Percentiles rank a stretch among this genome's conserved stretches.
Evolutionary conservation across 2,113 vertebrate genomes (phyloP).

Genomic region (Illadopsis cleaveri): DNA sequence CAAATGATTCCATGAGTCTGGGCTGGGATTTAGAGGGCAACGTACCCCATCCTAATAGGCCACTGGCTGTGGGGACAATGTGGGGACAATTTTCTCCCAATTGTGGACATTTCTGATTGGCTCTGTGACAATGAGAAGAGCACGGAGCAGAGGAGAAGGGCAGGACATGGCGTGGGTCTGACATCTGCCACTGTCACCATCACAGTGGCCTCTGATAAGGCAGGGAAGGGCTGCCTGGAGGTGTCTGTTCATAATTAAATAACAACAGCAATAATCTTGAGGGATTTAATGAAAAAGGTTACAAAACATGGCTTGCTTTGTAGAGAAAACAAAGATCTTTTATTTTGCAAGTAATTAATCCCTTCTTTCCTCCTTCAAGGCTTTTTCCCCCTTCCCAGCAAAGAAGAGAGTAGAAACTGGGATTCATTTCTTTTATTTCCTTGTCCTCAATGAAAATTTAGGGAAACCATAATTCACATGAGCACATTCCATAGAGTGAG

Average conservation of each 20-base stretch:
- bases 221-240: not conserved
- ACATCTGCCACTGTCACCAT: not conserved
- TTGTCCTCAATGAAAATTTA: not conserved
- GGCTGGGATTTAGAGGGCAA: not conserved
- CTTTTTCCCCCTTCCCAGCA: not conserved
- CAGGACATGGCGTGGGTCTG: not conserved
- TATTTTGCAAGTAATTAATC: not conserved
- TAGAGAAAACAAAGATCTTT: slow-evolving; percentile 2
- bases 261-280: not conserved
- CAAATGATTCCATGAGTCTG: not conserved
- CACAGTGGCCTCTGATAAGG: not conserved
- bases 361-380: not conserved
- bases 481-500: not conserved
- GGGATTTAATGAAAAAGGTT: not conserved
- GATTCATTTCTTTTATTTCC: not conserved
- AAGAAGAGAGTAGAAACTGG: not conserved
- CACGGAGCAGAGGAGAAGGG: not conserved
- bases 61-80: not conserved
- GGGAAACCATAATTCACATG: not conserved
- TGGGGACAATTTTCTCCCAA: not conserved
- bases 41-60: not conserved
- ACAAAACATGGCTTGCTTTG: not conserved
- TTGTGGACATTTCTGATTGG: not conserved
- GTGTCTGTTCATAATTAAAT: not conserved
- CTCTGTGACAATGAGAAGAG: not conserved